Conservation (phyloP, 2,113 vertebrate genomes). For the Misgurnus mizolepis region DNA sequence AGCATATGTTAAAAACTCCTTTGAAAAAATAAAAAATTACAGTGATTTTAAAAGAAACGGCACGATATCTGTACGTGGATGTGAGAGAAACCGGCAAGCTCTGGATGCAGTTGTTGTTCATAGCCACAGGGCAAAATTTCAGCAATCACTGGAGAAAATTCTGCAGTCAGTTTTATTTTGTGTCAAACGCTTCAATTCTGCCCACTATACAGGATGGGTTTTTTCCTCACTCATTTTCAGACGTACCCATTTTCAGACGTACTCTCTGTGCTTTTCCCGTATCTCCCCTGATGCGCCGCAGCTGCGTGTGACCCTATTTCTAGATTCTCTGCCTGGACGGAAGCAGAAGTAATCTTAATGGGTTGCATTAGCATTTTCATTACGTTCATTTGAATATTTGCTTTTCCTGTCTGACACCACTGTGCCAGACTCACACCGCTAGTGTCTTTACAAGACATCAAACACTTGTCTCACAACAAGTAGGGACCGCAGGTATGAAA, state of each 20-base stretch:
- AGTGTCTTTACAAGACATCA: background rate
- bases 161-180: slow-evolving; percentile 18
- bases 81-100: background rate
- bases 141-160: slow-evolving; percentile 44
- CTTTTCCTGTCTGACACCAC: background rate
- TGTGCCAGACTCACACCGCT: background rate
- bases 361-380: slow-evolving; percentile 30
- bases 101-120: slow-evolving; percentile 27
- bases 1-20: background rate
- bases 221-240: slow-evolving; percentile 21
- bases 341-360: slow-evolving; percentile 31
- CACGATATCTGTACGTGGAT: background rate
- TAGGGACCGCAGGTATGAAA: background rate
- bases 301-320: slow-evolving; percentile 46
- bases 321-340: slow-evolving; percentile 20
- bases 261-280: slow-evolving; percentile 41
- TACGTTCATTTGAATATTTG: slow-evolving; percentile 25
- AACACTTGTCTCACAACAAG: background rate
- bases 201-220: slow-evolving; percentile 31
- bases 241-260: slow-evolving; percentile 29
- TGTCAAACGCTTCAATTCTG: slow-evolving; percentile 36
- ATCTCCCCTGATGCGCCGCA: slow-evolving; percentile 33
- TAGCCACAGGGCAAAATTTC: slow-evolving; percentile 36
- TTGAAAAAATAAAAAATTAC: background rate
- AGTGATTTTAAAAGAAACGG: background rate